Evolutionary conservation across 2,113 vertebrate genomes (phyloP).

Genomic region (Lethenteron camtschaticum): DNA sequence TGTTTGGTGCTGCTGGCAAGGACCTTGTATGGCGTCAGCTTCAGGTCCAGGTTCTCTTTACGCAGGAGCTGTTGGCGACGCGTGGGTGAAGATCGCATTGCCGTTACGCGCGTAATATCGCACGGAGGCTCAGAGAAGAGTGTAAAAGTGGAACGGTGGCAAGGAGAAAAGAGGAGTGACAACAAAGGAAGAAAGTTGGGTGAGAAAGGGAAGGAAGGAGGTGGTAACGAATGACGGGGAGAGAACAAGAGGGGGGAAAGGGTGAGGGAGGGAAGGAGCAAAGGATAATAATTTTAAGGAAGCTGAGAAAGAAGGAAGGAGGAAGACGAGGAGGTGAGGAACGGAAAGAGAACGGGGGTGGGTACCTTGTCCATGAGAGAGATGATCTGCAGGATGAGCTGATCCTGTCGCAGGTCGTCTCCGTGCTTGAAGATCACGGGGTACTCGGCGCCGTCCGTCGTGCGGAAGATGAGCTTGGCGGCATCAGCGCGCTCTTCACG

Average conservation of each 20-base stretch:
- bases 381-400: slow-evolving; percentile 96
- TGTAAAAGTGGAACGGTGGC: too few species aligned
- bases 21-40: slow-evolving; percentile 87
- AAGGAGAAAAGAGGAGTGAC: neutral
- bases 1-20: slow-evolving; percentile 94
- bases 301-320: too few species aligned
- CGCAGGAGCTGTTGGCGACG: slow-evolving; percentile 38
- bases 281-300: neutral
- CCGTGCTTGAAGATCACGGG: slow-evolving; percentile 96
- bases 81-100: too few species aligned
- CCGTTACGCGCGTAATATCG: too few species aligned
- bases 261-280: neutral
- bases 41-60: slow-evolving; percentile 92
- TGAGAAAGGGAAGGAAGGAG: too few species aligned
- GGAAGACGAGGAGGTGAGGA: too few species aligned
- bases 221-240: too few species aligned
- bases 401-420: slow-evolving; percentile 84
- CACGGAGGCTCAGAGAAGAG: too few species aligned
- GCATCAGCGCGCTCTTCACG: slow-evolving; percentile 79
- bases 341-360: too few species aligned
- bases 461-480: slow-evolving; percentile 84
- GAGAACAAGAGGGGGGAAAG: too few species aligned
- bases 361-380: slow-evolving; percentile 93
- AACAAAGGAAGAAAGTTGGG: neutral
- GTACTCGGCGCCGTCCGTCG: slow-evolving; percentile 68